These are phyloP conservation scores for Agrochola lychnidis DNA, from an alignment of 2,888 invertebrate species.

Conservation along the genomic window DNA sequence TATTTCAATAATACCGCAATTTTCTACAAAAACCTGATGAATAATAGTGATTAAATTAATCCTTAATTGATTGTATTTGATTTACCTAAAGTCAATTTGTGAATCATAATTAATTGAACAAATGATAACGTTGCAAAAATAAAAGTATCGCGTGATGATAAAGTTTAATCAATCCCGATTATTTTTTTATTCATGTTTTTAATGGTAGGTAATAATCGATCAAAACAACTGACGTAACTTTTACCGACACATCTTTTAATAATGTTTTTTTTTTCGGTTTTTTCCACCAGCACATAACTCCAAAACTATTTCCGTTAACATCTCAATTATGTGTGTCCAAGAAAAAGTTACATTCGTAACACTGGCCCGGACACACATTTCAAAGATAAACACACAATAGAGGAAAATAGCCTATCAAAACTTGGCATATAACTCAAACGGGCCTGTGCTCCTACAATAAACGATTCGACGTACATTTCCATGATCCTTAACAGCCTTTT, in stretches of 20 bases:
- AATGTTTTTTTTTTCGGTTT: neutral
- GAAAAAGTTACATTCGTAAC: slow-evolving; percentile 54
- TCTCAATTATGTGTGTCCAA: slow-evolving; percentile 48
- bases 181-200: neutral
- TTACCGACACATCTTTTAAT: neutral
- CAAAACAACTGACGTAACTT: slow-evolving; percentile 29
- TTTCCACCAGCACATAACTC: slow-evolving; percentile 8
- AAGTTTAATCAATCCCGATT: slow-evolving; percentile 1
- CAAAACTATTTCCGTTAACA: slow-evolving; percentile 54
- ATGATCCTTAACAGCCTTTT: slow-evolving; percentile 82
- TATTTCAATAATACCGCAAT: slow-evolving; percentile 22
- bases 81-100: slow-evolving; percentile 13
- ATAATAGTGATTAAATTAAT: slow-evolving; percentile 35
- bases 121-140: slow-evolving; percentile 39
- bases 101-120: slow-evolving; percentile 32
- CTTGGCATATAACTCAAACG: slow-evolving; percentile 80
- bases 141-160: slow-evolving; percentile 15
- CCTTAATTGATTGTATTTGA: slow-evolving; percentile 4
- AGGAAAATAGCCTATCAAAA: slow-evolving; percentile 78
- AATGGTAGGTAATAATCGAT: neutral
- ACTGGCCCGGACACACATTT: slow-evolving; percentile 56
- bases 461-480: slow-evolving; percentile 75
- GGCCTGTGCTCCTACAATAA: slow-evolving; percentile 70
- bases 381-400: slow-evolving; percentile 75
- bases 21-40: neutral